Percentiles rank a stretch among this genome's conserved stretches.
phyloP scores from a whole-genome alignment of 1,140 invertebrate genomes.

The Cecropterus lyciades region DNA sequence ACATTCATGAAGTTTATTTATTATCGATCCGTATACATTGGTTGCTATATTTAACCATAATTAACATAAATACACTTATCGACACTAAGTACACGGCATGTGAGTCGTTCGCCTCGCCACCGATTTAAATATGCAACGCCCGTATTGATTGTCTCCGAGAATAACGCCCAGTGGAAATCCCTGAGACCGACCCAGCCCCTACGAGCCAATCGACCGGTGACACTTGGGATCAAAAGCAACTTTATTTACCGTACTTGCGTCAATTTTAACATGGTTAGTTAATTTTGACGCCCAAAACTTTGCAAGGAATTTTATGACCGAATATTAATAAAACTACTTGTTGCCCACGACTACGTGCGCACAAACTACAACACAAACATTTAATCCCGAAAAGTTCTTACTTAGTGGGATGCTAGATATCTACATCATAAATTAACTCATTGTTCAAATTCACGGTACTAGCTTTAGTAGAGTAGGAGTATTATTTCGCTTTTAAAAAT shows the following conservation, averaged over 20 bases:
- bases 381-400: too few species aligned
- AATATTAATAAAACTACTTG: too few species aligned
- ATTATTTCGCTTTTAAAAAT: too few species aligned
- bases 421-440: too few species aligned
- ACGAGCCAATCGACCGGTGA: constrained; percentile 1
- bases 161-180: constrained; percentile 65
- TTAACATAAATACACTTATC: not conserved
- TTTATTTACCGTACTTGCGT: not conserved
- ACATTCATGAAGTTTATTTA: not conserved
- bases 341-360: too few species aligned
- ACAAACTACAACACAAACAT: too few species aligned
- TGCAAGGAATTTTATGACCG: too few species aligned
- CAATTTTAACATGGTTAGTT: too few species aligned
- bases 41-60: not conserved
- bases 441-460: too few species aligned
- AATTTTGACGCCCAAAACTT: too few species aligned
- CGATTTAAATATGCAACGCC: constrained; percentile 78
- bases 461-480: too few species aligned
- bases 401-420: too few species aligned
- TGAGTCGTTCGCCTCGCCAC: constrained; percentile 61
- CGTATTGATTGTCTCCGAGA: constrained; percentile 81
- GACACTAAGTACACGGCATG: constrained; percentile 3
- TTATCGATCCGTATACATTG: not conserved
- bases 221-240: constrained; percentile 1
- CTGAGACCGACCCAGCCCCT: constrained; percentile 40